Percentiles rank a stretch among this genome's conserved stretches.
phyloP scores from a whole-genome alignment of 2,888 invertebrate species.

The Pachycephus smyrnensis region DNA sequence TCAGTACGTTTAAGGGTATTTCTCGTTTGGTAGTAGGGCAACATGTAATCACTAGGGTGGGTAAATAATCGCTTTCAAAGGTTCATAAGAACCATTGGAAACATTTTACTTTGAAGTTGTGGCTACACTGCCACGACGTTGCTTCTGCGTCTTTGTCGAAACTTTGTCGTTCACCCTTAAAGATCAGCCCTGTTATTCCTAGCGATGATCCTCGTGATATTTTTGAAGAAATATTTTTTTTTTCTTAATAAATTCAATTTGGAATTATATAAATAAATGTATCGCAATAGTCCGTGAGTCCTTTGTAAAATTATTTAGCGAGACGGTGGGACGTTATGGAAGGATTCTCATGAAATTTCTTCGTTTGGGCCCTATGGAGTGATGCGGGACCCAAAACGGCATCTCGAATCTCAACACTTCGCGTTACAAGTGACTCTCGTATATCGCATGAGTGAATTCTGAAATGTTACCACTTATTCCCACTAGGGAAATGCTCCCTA shows the following conservation, averaged over 20 bases:
- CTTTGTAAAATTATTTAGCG: too few species aligned
- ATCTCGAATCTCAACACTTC: slow-evolving; percentile 17
- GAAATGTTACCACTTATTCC: slow-evolving; percentile 54
- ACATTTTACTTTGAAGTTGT: slow-evolving; percentile 2
- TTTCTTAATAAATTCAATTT: too few species aligned
- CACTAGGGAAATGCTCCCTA: slow-evolving; percentile 4
- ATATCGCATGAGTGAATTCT: slow-evolving; percentile 54
- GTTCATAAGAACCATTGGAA: neutral
- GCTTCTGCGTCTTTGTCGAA: slow-evolving; percentile 40
- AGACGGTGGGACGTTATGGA: neutral
- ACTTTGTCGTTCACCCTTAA: slow-evolving; percentile 38
- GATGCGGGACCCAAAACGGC: slow-evolving; percentile 49
- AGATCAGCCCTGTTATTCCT: slow-evolving; percentile 41
- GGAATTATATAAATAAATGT: too few species aligned
- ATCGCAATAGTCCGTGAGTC: too few species aligned
- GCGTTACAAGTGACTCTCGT: slow-evolving; percentile 56
- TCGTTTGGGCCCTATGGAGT: slow-evolving; percentile 16
- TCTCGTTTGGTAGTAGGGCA: slow-evolving; percentile 33
- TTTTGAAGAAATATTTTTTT: slow-evolving; percentile 1
- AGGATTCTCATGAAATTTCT: slow-evolving; percentile 33
- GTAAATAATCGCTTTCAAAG: slow-evolving; percentile 49
- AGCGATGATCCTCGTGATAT: slow-evolving; percentile 38
- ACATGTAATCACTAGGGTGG: slow-evolving; percentile 50
- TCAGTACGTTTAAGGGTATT: slow-evolving; percentile 33
- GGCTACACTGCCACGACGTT: slow-evolving; percentile 4